A percentile compares a stretch with the other conserved stretches of the same genome.
Conservation (phyloP, 92 coral and sea anemone species). For the Umimayanthus kanabou region DNA sequence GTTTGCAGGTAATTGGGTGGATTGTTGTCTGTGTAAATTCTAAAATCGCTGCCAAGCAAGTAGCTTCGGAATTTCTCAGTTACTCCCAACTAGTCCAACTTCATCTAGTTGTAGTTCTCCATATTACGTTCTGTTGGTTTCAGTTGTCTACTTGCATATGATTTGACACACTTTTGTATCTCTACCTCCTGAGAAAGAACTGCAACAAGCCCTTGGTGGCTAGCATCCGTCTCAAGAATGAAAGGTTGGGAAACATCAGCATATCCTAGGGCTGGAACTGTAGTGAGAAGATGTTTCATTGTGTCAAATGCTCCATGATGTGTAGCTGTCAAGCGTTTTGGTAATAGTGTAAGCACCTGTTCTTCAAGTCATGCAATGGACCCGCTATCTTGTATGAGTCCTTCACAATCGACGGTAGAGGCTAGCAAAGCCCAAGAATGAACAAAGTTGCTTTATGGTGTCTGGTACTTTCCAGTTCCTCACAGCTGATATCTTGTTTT, state of each 20-base stretch:
- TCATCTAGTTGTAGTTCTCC: conserved; percentile 64
- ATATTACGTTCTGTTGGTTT: conserved; percentile 54
- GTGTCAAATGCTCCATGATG: conserved; percentile 17
- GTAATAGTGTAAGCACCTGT: conserved; percentile 31
- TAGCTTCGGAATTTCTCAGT: conserved; percentile 66
- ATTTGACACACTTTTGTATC: conserved; percentile 48
- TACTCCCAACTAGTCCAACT: conserved; percentile 52
- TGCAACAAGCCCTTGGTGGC: not conserved
- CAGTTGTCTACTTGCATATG: conserved; percentile 64
- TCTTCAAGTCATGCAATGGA: conserved; percentile 30
- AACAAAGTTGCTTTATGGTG: conserved; percentile 34
- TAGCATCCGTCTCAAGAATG: not conserved
- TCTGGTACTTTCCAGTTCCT: conserved; percentile 21
- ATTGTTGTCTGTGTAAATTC: conserved; percentile 56
- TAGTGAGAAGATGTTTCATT: conserved; percentile 19
- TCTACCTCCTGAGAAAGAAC: conserved; percentile 52
- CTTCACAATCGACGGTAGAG: conserved; percentile 27
- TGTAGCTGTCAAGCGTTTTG: conserved; percentile 30
- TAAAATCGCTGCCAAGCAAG: conserved; percentile 49
- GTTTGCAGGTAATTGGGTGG: conserved; percentile 56
- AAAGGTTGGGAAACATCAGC: conserved; percentile 37
- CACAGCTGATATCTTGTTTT: conserved; percentile 24
- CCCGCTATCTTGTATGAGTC: conserved; percentile 32
- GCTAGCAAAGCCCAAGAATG: conserved; percentile 36
- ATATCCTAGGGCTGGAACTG: conserved; percentile 33